Evolutionary conservation across 2,888 invertebrate genomes (phyloP), one percentile per base, ranked within the genome.

Genomic region (Thecophora atra): DNA sequence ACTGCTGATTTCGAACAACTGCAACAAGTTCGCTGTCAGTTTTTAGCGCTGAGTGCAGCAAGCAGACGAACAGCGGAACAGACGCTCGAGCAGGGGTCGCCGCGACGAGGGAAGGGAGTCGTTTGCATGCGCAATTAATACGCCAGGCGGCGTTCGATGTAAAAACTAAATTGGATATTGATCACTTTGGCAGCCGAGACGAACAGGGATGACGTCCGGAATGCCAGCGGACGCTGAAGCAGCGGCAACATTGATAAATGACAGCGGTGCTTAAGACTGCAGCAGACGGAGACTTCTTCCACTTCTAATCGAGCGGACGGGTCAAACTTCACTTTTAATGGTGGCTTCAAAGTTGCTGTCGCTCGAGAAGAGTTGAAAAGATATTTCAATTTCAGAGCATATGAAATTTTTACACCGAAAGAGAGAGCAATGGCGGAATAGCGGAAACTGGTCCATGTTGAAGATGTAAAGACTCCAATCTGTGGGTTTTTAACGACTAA

Each of bases 131-230:
- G 62, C 70, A 70, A 69, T 69, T 69, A 69, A 60, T 69, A 62
- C 69, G 47, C 69, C 62, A 60, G 69, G 63, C 70, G 62, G 51
- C 62, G 51, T 21, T 62, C 70, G 70, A 51, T 70, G 70, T 70
- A 24, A 70, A 28, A 63, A 63, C 52, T 70, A 70, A 70, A 70
- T 70, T 70, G 70, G 70, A 52, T 63, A 70, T 70, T 70, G 70
- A 70, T 70, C 70, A 70, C 63, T 52, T 47, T 52, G 42, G 56
- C 56, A 42, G 28, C n/a, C 30, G 19, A 30, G 56, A 58, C 56
- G 56, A 64, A 24, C 64, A 64, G 47, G 24, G 26, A 47, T 64
- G 64, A 64, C 47, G 64, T 24, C 28, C 47, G 64, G 47, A 64
- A 64, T 64, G 44, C 21, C 24, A 24, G 26, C 26, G 21, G 15